Evolutionary conservation across 2,888 invertebrate species (phyloP), one percentile per base, ranked within the genome.

Genomic region (Choreutis nemorana): DNA sequence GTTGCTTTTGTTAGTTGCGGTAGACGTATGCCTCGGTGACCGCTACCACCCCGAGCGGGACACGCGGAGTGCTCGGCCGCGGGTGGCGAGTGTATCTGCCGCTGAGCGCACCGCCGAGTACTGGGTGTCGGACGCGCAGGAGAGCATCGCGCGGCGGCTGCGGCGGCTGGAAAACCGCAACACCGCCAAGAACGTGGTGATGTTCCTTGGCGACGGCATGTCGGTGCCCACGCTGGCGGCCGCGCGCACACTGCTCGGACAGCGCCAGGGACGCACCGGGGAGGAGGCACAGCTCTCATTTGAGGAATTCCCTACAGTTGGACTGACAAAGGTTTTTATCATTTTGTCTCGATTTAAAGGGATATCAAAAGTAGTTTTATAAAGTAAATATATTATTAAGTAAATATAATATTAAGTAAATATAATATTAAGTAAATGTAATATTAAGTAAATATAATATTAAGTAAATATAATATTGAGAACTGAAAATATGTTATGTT

Each of bases 201-300:
- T 89, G 55, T 89, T 89, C 56, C 56, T 90, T 33, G 90, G 89
- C 4, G 90, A 90, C 55, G 90, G 89, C 23, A 87, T 90, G 88
- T 86, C 87, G 10, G 61, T 88, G 28, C 75, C 87, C 2, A 89
- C 89, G 3, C 60, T 87, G 28, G 81, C 85, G 3, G 87, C 87
- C 1, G 81, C 86, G 14, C 77, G 89, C 41, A 82, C 85, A 18
- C 81, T 83, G 41, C 75, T 81, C 26, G 87, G 87, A 0, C 88
- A 88, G 55, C 61, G 79, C 8, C 54, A 57, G 2, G 66, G 67
- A 1, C 45, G 45, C 14, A 43, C 75, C 1, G 87, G 87, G 1
- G 88, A 88, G 54, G 84, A 87, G 34, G 60, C 71, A 2, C 48
- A 65, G 15, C 67, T 88, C 4, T 63, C 67, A 27, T 87, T 87